These are phyloP conservation scores for Megalurothrips usitatus DNA, from an alignment of 2,888 invertebrate genomes.

Conservation along the genomic window DNA sequence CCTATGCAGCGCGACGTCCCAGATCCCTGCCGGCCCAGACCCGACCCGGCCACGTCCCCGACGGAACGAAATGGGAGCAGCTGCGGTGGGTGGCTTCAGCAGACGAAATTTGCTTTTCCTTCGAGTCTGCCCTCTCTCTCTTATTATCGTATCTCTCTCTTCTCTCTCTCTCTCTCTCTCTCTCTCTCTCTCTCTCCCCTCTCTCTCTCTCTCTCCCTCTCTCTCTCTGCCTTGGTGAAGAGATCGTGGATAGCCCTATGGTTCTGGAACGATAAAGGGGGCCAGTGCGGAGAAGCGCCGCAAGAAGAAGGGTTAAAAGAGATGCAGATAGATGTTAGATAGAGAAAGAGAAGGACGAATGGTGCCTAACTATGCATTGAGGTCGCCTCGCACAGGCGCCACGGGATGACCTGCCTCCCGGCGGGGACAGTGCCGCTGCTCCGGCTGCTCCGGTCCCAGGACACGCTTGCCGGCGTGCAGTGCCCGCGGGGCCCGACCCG, in stretches of 20 bases:
- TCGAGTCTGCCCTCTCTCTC: neutral
- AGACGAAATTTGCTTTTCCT: neutral
- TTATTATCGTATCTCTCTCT: neutral
- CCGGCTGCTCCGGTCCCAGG: too few relatives aligned
- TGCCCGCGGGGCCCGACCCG: too few relatives aligned
- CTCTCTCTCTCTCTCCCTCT: conserved; percentile 13
- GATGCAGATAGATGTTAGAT: neutral
- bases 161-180: neutral
- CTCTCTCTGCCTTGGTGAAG: neutral
- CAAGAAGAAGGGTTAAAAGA: neutral
- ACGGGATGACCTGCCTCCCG: neutral
- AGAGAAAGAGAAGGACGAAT: neutral
- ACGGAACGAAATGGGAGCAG: too few relatives aligned
- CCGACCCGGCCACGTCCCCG: too few relatives aligned
- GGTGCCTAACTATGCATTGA: conserved; percentile 17
- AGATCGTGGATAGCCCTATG: neutral
- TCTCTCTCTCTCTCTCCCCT: neutral
- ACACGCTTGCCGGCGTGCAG: too few relatives aligned
- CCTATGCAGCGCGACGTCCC: neutral
- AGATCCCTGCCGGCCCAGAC: too few relatives aligned
- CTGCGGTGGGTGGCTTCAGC: neutral
- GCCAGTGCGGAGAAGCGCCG: neutral
- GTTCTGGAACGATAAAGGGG: neutral
- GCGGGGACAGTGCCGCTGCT: neutral
- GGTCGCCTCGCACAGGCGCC: neutral